Evolutionary conservation across 2,888 invertebrate genomes (phyloP).

Genomic region (Latrodectus hesperus): DNA sequence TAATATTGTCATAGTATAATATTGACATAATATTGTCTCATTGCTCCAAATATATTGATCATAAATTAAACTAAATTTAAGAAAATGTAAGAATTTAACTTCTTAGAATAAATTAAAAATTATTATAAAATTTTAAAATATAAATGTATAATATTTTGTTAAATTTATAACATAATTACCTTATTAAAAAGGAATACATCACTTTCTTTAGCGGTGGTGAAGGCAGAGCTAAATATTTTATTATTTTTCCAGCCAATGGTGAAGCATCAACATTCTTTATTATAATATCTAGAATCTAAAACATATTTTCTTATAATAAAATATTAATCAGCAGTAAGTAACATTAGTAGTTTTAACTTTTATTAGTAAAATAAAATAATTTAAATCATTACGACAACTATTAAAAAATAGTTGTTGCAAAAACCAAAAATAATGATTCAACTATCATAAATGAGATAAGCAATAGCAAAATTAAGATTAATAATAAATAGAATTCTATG

Average conservation of each 20-base stretch:
- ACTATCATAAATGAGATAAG: too few relatives aligned
- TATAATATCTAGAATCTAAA: constrained; percentile 50
- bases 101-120: not conserved
- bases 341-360: not conserved
- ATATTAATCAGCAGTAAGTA: not conserved
- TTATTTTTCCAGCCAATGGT: constrained; percentile 55
- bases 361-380: too few relatives aligned
- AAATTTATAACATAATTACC: constrained; percentile 20
- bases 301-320: not conserved
- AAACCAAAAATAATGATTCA: too few relatives aligned
- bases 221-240: constrained; percentile 54
- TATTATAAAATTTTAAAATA: not conserved
- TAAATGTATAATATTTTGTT: not conserved
- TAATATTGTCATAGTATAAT: too few relatives aligned
- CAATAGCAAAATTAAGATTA: too few relatives aligned
- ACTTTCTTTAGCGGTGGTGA: constrained; percentile 58
- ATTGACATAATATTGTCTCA: too few relatives aligned
- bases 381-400: too few relatives aligned
- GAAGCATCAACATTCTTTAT: constrained; percentile 49
- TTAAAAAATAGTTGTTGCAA: too few relatives aligned
- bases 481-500: too few relatives aligned
- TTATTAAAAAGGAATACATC: constrained; percentile 41
- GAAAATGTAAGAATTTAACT: not conserved
- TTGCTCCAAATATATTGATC: too few relatives aligned
- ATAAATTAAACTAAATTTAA: not conserved